phyloP scores from a whole-genome alignment of 2,797 vertebrate genomes.

The Halcyon chelicuti region DNA sequence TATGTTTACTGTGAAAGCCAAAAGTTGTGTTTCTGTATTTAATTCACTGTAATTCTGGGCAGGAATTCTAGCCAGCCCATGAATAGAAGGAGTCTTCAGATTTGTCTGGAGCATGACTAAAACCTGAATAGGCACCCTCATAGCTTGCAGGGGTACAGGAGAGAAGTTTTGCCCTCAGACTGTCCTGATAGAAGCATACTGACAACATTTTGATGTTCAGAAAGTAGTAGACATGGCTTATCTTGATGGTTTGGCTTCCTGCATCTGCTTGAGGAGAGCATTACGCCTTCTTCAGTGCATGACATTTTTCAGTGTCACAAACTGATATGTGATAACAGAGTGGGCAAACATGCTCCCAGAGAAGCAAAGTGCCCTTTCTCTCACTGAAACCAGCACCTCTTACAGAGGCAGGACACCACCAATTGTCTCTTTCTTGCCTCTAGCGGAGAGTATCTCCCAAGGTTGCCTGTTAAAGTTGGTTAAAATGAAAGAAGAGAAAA shows the following conservation, averaged over 20 bases:
- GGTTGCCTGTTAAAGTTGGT: not conserved
- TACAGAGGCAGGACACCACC: not conserved
- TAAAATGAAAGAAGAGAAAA: not conserved
- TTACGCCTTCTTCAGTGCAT: not conserved
- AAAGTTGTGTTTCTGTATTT: not conserved
- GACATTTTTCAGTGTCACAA: not conserved
- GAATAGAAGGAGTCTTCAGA: not conserved
- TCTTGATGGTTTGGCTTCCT: not conserved
- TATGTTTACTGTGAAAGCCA: not conserved
- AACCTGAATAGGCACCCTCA: not conserved
- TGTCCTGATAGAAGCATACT: not conserved
- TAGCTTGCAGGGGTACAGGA: not conserved
- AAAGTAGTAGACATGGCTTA: not conserved
- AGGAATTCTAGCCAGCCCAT: not conserved
- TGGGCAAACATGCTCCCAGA: not conserved
- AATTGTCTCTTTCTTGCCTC: not conserved
- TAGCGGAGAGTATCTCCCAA: not conserved
- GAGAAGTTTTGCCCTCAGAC: not conserved
- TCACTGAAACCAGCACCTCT: not conserved
- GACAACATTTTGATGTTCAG: not conserved
- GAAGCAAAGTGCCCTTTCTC: not conserved
- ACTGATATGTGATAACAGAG: not conserved
- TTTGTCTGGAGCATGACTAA: not conserved
- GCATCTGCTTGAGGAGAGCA: not conserved
- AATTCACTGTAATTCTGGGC: not conserved